A percentile compares a stretch with the other conserved stretches of the same genome.
Evolutionary conservation across 2,888 invertebrate genomes (phyloP).

Genomic region (Therioaphis trifolii): DNA sequence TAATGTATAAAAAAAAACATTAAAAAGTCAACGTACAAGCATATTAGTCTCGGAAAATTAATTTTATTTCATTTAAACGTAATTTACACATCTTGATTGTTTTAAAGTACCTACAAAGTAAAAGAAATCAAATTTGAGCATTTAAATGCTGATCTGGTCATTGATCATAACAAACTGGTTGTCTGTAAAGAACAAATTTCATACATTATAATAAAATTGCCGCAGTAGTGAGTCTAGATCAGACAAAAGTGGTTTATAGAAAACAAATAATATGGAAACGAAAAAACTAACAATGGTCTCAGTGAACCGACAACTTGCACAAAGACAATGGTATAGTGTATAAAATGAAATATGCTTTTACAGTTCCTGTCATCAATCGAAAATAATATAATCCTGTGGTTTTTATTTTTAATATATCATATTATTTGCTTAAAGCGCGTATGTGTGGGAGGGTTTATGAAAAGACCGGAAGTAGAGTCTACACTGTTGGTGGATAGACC

Average conservation of each 20-base stretch:
- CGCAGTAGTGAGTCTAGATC: slow-evolving; percentile 21
- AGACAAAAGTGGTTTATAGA: slow-evolving; percentile 53
- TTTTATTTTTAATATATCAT: slow-evolving; percentile 43
- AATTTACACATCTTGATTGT: too few species aligned
- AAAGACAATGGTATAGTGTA: slow-evolving; percentile 49
- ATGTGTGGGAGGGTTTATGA: slow-evolving; percentile 56
- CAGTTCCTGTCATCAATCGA: slow-evolving; percentile 57
- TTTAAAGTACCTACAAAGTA: not conserved
- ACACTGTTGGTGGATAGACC: slow-evolving; percentile 42
- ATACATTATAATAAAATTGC: slow-evolving; percentile 38
- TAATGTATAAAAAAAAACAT: too few species aligned
- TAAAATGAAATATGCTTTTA: slow-evolving; percentile 58
- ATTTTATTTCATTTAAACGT: too few species aligned
- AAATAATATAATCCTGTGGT: slow-evolving; percentile 58
- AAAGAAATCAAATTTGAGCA: not conserved
- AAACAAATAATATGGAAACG: slow-evolving; percentile 30
- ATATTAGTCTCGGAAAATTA: too few species aligned
- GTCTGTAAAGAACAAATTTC: slow-evolving; percentile 30
- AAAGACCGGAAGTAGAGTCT: slow-evolving; percentile 58
- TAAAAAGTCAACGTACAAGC: too few species aligned
- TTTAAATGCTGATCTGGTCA: slow-evolving; percentile 24
- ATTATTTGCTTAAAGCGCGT: slow-evolving; percentile 39
- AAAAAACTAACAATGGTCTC: slow-evolving; percentile 55
- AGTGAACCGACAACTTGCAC: slow-evolving; percentile 46
- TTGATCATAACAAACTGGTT: slow-evolving; percentile 29